phyloP scores from a whole-genome alignment of 2,797 vertebrate genomes.

The Myotis findleyi region DNA sequence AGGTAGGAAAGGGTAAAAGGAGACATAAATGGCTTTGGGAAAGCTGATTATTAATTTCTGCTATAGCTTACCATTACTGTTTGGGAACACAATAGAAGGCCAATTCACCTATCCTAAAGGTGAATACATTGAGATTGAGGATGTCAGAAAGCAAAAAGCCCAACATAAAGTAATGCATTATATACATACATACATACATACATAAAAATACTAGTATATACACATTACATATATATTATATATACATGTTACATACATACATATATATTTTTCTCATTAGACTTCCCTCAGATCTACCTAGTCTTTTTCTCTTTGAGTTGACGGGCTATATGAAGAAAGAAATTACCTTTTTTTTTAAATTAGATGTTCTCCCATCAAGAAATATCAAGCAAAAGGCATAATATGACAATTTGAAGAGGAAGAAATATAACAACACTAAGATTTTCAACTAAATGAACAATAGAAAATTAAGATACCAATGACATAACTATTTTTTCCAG shows the following conservation, averaged over 20 bases:
- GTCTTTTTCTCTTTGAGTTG: not conserved
- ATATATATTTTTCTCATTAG: not conserved
- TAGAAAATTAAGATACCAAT: not conserved
- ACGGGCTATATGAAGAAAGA: not conserved
- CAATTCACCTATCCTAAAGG: not conserved
- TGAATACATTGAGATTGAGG: conserved; percentile 63
- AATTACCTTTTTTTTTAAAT: not conserved
- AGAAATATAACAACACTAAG: not conserved
- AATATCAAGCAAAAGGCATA: not conserved
- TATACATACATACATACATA: not conserved
- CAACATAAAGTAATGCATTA: conserved; percentile 83
- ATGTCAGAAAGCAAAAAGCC: conserved; percentile 81
- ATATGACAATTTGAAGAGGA: not conserved
- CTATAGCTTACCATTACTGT: not conserved
- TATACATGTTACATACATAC: not conserved
- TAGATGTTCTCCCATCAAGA: not conserved
- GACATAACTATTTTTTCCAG: not conserved
- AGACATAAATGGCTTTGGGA: not conserved
- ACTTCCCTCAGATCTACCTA: not conserved
- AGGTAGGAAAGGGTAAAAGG: not conserved
- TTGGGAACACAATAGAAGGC: not conserved
- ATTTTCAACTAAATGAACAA: not conserved
- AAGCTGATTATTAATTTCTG: not conserved
- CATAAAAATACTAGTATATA: not conserved
- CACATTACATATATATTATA: not conserved